Conservation (phyloP, 2,797 vertebrate species). For the Gallinago solitaria region DNA sequence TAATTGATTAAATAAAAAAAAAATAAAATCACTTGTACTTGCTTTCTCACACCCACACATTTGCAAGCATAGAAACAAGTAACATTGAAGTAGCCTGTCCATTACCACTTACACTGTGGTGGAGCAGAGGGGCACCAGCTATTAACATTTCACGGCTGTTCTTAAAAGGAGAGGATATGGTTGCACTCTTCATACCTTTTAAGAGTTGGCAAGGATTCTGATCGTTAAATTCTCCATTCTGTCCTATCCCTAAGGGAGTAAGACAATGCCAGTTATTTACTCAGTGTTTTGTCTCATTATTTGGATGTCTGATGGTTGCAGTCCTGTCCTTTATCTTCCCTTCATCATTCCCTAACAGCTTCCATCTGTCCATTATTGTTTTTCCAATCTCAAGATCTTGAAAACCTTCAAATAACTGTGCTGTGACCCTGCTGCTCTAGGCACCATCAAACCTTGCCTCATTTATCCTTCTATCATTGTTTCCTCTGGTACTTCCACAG, state of each 20-base stretch:
- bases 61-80: background rate
- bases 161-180: background rate
- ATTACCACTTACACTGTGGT: rapidly evolving
- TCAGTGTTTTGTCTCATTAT: background rate
- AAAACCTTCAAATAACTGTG: background rate
- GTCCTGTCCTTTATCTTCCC: background rate
- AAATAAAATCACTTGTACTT: background rate
- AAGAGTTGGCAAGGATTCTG: background rate
- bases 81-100: background rate
- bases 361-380: background rate
- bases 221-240: background rate
- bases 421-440: background rate
- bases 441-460: background rate
- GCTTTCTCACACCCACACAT: background rate
- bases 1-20: background rate
- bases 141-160: background rate
- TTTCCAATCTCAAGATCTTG: background rate
- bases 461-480: background rate
- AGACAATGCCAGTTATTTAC: background rate
- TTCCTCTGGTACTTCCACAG: background rate
- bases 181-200: background rate
- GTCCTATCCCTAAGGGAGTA: background rate
- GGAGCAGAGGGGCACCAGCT: background rate
- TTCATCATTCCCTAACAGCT: background rate
- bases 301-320: background rate